Percentiles rank a stretch among this genome's conserved stretches.
Conservation (phyloP, 2,113 vertebrate species). For the Polyodon spathula region DNA sequence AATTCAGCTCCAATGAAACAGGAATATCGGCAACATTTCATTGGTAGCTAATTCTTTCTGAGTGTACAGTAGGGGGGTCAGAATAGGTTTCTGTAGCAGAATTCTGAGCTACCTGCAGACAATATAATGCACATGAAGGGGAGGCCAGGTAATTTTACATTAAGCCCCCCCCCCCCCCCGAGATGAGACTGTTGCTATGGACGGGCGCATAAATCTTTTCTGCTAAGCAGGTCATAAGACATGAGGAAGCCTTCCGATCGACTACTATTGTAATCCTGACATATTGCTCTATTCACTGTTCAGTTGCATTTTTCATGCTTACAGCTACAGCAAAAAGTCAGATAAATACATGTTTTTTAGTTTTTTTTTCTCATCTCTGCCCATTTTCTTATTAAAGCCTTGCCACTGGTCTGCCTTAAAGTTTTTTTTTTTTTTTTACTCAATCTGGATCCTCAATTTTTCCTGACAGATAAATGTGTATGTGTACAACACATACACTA, state of each 20-base stretch:
- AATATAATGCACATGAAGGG: conserved; percentile 17
- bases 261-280: conserved; percentile 4
- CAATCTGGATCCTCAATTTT: no score
- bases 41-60: not conserved
- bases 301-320: no score
- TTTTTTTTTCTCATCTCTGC: no score
- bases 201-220: conserved; percentile 33
- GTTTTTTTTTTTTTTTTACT: no score
- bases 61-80: not conserved
- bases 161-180: conserved; percentile 27
- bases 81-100: not conserved
- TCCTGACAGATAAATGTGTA: no score
- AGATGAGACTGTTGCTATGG: conserved; percentile 29
- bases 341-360: no score
- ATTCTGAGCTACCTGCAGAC: not conserved
- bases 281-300: no score
- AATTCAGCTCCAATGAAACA: not conserved
- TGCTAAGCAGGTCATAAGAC: conserved; percentile 33
- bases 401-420: no score
- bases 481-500: no score
- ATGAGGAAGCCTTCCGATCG: conserved; percentile 30
- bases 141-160: conserved; percentile 22
- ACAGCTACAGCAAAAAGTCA: no score
- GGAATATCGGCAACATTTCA: not conserved
- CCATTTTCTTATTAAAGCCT: no score